Base-by-base conservation (phyloP, 2,888 invertebrate genomes). In the Rhamphomyia laevipes region DNA sequence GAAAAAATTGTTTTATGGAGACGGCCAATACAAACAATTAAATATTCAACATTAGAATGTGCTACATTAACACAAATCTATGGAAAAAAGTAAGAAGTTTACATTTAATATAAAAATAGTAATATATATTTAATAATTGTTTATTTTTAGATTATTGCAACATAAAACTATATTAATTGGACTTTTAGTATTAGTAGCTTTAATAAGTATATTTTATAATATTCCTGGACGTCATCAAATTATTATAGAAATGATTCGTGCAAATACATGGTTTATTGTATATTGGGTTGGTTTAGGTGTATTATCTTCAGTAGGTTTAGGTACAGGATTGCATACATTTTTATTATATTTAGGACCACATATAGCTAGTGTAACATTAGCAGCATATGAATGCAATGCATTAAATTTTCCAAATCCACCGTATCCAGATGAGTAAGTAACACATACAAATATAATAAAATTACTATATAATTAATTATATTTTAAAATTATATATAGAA, bases 281-380 rank as follows among this genome's bases (percentile, higher is more conserved):
- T 93, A 92, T 74, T 96, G 95, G 95, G 77, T 93, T 53, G 83
- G 88, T 12, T 77, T 96, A 44, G 99, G 99, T 15, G 86, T 99
- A 37, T 78, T 97, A 57, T 97, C 96, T 38, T 96, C 96, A 0
- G 94, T 99, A 49, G 99, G 99, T 1, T 78, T 99, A 47, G 99
- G 99, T 38, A 96, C 97, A 0, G 99, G 99, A 1, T 78, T 99
- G 48, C 99, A 99, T 71, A 99, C 99, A 52, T 99, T 99, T 76
- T 78, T 99, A 46, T 76, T 99, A 53, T 99, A 99, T 72, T 74
- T 99, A 64, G 99, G 99, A n/a, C 99, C 99, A 30, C 96, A 97
- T 67, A 99, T 99, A 73, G 97, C 97, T 50, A 81, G 90, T 50
- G 99, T 99, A 41, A 99, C 99, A 4, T 75, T 99, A 64, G 99